phyloP scores from a whole-genome alignment of 2,113 vertebrate genomes.

The Halichoerus grypus region DNA sequence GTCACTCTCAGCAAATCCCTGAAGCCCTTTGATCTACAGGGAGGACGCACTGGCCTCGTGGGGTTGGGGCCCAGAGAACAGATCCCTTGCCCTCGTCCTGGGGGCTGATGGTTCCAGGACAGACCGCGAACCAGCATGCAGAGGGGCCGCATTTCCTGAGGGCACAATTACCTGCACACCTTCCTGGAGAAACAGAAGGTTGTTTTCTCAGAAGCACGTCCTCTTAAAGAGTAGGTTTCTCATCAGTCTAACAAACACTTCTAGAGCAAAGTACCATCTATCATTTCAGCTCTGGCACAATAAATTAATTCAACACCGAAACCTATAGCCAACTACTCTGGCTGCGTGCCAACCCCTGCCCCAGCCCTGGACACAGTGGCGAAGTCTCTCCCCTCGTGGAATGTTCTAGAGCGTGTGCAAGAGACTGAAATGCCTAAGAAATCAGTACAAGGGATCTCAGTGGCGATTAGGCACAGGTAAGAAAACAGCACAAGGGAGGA shows the following conservation, averaged over 20 bases:
- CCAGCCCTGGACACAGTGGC: background rate
- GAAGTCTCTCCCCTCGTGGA: background rate
- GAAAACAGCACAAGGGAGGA: rapidly evolving
- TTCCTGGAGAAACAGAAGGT: background rate
- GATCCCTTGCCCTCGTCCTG: rapidly evolving
- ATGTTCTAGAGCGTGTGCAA: background rate
- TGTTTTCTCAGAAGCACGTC: background rate
- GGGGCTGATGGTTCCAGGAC: no score
- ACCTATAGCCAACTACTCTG: rapidly evolving
- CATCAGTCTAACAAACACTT: background rate
- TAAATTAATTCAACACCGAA: rapidly evolving
- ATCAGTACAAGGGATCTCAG: rapidly evolving
- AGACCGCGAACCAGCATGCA: rapidly evolving
- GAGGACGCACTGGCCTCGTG: rapidly evolving
- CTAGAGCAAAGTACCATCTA: rapidly evolving
- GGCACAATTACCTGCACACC: rapidly evolving
- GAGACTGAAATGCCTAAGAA: background rate
- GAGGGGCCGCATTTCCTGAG: rapidly evolving
- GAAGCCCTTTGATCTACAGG: rapidly evolving
- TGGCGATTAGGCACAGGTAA: rapidly evolving
- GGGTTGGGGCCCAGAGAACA: rapidly evolving
- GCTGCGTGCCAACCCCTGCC: rapidly evolving
- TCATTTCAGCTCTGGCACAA: rapidly evolving
- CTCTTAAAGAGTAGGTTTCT: no score
- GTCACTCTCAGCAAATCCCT: no score